Base-by-base conservation (phyloP, 53 echinoderm and acorn worm genomes). In the Mesocentrotus franciscanus region DNA sequence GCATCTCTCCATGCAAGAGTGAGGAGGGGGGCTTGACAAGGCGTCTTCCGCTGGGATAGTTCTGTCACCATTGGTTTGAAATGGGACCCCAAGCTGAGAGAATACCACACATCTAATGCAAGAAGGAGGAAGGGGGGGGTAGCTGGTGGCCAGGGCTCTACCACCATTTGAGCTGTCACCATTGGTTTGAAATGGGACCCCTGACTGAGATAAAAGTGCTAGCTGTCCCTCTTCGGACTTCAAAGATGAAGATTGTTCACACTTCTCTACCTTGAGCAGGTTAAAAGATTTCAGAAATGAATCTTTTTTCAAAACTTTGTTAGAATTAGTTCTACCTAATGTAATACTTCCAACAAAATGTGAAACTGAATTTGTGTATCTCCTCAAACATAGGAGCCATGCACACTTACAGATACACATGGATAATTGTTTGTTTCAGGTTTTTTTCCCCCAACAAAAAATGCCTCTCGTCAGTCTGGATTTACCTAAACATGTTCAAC, bases 111-210 rank as follows among this genome's bases (percentile, higher is more conserved):
- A 12, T 79, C 15, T 33, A 14, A 7, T 71, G 6, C 9, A 4
- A n/a, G 9, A 6, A 2, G 7, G 24, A 24, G 24, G 9, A 16
- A 1, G 62, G 71, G 71, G 9, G 71, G 8, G n/a, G 24, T 66
- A 0, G 66, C 11, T 60, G 49, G 49, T 2, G 49, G 49, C 3
- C 0, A 5, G 36, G 8, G 8, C 34, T 35, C 1, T 79, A 15
- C 79, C 36, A 36, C 84, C 15, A 39, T 15, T 36, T 36, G 49
- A 7, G 20, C 9, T 84, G 84, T 49, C 84, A 84, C 22, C 36
- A 42, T 84, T 22, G 84, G 84, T 84, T 36, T 84, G 84, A 84
- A 84, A 84, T 84, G 84, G 84, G 84, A 87, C 81, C 81, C 81
- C 81, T 33, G 20, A 81, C 42, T 42, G 81, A 42, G 81, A 17